Percentiles rank a stretch among this genome's conserved stretches.
These are phyloP conservation scores for Reinhardtius hippoglossoides DNA, from an alignment of 2,113 vertebrate genomes.

Conservation along the genomic window DNA sequence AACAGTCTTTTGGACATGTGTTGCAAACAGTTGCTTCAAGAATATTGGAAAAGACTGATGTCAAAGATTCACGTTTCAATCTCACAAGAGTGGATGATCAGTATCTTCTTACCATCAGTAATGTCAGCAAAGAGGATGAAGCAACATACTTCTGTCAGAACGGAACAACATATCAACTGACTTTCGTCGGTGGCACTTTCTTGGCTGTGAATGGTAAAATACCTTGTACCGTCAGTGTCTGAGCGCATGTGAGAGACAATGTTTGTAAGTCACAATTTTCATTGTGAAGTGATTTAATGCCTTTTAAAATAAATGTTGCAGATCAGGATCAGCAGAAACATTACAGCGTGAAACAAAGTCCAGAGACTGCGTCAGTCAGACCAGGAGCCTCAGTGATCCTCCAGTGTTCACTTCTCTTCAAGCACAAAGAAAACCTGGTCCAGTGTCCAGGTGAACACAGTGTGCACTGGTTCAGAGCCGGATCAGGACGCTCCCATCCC, in stretches of 20 bases:
- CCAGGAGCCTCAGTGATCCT: too few species aligned
- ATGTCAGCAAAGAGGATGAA: slow-evolving; percentile 63
- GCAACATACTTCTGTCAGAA: slow-evolving; percentile 58
- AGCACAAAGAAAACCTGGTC: too few species aligned
- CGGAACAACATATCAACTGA: background rate
- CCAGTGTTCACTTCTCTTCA: too few species aligned
- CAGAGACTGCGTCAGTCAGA: too few species aligned
- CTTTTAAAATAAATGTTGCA: background rate
- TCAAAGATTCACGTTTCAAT: slow-evolving; percentile 7
- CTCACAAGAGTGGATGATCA: fast-evolving
- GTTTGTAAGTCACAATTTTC: background rate
- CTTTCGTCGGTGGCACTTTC: background rate
- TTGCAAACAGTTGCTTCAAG: slow-evolving; percentile 19
- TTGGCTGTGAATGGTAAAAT: slow-evolving; percentile 60
- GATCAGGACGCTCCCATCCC: too few species aligned
- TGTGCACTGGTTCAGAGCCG: too few species aligned
- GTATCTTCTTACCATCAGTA: slow-evolving; percentile 25
- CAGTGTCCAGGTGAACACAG: too few species aligned
- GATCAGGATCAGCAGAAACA: too few species aligned
- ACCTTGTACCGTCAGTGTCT: background rate
- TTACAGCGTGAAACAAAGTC: too few species aligned
- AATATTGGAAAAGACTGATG: fast-evolving
- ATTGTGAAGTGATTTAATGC: background rate
- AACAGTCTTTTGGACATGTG: slow-evolving; percentile 34
- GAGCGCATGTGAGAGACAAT: background rate